These are phyloP conservation scores for Ctenoplectra terminalis DNA, from an alignment of 1,140 invertebrate genomes.

Conservation along the genomic window DNA sequence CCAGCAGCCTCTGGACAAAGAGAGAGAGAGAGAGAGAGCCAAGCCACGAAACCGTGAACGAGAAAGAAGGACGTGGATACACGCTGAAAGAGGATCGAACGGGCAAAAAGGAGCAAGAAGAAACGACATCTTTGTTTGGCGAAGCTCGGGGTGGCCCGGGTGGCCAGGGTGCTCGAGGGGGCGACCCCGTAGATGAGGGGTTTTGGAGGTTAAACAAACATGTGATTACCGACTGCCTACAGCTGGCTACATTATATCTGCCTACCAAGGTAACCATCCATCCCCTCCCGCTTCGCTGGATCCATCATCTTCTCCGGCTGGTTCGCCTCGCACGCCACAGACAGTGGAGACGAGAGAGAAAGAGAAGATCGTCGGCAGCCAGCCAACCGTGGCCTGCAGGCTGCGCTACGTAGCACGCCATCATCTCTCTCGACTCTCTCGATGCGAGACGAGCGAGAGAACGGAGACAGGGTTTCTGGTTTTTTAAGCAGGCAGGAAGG, in stretches of 20 bases:
- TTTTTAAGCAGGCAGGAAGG: constrained; percentile 49
- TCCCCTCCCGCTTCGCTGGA: constrained; percentile 41
- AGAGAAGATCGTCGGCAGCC: constrained; percentile 28
- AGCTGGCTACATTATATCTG: constrained; percentile 82
- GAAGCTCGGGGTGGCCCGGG: constrained; percentile 79
- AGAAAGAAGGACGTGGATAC: constrained; percentile 8
- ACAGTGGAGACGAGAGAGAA: constrained; percentile 18
- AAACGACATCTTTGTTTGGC: constrained; percentile 79
- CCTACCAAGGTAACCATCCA: constrained; percentile 77
- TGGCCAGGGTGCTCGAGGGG: constrained; percentile 73
- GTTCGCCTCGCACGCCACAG: constrained; percentile 31
- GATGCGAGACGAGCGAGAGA: constrained; percentile 42
- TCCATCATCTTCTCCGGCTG: constrained; percentile 57
- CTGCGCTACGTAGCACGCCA: constrained; percentile 60
- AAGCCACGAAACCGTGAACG: not conserved
- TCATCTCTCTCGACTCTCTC: constrained; percentile 54
- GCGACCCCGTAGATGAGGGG: constrained; percentile 79
- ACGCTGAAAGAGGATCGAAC: constrained; percentile 15
- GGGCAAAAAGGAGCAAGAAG: constrained; percentile 60
- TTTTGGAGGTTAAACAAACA: constrained; percentile 84
- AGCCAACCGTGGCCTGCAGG: constrained; percentile 59
- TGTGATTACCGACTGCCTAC: constrained; percentile 83
- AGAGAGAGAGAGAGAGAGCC: not conserved
- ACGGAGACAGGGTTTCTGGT: constrained; percentile 56
- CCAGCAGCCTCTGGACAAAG: constrained; percentile 10